Base-by-base conservation (phyloP, 2,888 invertebrate genomes). In the Palloptera scutellata region DNA sequence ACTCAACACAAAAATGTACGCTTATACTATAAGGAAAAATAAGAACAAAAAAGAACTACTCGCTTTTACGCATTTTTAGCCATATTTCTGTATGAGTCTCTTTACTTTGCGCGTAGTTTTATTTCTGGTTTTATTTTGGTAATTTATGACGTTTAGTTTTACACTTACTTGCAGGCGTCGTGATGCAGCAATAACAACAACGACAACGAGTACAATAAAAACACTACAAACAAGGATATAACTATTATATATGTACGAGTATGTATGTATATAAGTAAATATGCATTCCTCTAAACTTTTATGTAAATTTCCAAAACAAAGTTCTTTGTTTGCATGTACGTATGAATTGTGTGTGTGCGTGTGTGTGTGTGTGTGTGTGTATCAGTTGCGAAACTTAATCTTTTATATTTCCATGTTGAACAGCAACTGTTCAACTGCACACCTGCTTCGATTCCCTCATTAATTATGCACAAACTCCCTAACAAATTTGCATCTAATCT, bases 1-100 rank as follows among this genome's bases (percentile, higher is more conserved):
- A 84, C 84, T 84, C 84, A 84, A 77, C 79, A 78, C 78, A 79
- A 30, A 83, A 82, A 78, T 80, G 80, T 79, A 76, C 74, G 71
- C 69, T 65, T 12, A 40, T 48, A 15, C 30, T 41, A 12, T 8
- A 42, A 42, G 42, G 42, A 17, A 13, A 59, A 66, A 67, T 66
- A 70, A 57, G 53, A 63, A 51, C 43, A 67, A 58, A 64, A 55
- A 17, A 69, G 63, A 67, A 61, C 40, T 51, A 53, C 66, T 42
- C 59, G 15, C 41, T 11, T 6, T 9, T 20, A 48, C 43, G 53
- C 60, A 45, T 42, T 45, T 53, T 59, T 48, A 12, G 15, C 13
- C 48, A 12, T n/a, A 48, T 15, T 48, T 15, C 15, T 48, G 48
- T 48, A 30, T 30, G 61, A 60, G 55, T 66, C 59, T 62, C 54